Conservation (phyloP, 2,113 vertebrate species). For the Furnarius figulus region DNA sequence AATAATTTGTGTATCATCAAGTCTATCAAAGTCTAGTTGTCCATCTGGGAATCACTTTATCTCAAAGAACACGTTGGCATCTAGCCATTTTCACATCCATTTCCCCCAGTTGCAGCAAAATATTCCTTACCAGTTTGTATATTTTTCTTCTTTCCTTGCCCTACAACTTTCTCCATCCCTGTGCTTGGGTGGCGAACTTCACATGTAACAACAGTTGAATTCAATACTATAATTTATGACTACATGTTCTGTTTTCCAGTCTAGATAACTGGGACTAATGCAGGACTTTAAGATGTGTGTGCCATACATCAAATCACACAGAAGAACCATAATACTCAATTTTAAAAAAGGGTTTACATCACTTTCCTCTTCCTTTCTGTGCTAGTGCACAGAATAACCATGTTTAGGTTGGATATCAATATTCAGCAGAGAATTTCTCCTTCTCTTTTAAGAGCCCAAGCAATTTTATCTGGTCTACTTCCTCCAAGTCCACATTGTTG, state of each 20-base stretch:
- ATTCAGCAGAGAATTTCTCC: neutral
- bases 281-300: neutral
- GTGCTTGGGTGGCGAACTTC: neutral
- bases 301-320: neutral
- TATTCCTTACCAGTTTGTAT: neutral
- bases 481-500: neutral
- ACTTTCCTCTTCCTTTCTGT: neutral
- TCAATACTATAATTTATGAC: neutral
- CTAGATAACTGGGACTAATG: neutral
- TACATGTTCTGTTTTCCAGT: neutral
- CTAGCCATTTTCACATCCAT: neutral
- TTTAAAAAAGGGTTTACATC: neutral
- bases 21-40: neutral
- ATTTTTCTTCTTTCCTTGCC: neutral
- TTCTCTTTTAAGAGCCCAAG: neutral
- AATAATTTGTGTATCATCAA: neutral
- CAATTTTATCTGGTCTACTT: conserved; percentile 21
- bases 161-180: neutral
- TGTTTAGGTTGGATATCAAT: neutral
- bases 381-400: neutral
- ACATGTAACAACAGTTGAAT: neutral
- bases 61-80: neutral
- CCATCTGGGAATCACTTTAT: neutral
- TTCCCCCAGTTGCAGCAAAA: neutral
- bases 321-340: neutral